Percentiles rank a stretch among this genome's conserved stretches.
Conservation (phyloP, 1,140 invertebrate genomes). For the Papilio aristodemus region DNA sequence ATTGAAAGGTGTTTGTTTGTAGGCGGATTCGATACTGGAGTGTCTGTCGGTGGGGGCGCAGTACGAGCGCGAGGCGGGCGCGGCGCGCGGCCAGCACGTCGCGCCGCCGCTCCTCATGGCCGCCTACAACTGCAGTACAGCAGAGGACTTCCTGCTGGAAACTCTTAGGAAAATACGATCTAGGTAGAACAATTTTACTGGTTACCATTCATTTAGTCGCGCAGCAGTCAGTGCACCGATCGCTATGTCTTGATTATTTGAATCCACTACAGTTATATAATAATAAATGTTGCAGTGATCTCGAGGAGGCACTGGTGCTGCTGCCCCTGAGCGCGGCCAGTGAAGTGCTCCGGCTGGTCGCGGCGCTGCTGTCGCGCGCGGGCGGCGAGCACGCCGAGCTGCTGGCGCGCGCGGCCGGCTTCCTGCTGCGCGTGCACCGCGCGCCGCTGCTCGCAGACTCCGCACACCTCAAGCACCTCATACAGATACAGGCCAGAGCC, state of each 20-base stretch:
- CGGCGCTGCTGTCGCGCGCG: constrained; percentile 83
- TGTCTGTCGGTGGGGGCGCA: constrained; percentile 90
- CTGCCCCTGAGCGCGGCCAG: constrained; percentile 91
- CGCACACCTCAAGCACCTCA: constrained; percentile 85
- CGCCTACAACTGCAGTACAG: constrained; percentile 86
- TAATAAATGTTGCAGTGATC: constrained; percentile 85
- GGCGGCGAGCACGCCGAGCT: constrained; percentile 88
- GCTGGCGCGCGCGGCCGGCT: constrained; percentile 86
- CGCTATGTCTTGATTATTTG: too few species aligned
- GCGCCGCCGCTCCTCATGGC: constrained; percentile 87
- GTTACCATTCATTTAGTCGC: too few species aligned
- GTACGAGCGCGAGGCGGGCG: constrained; percentile 81
- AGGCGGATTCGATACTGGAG: constrained; percentile 95
- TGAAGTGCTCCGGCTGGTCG: constrained; percentile 88
- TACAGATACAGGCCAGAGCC: constrained; percentile 84
- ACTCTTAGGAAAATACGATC: constrained; percentile 88
- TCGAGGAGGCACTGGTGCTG: constrained; percentile 93
- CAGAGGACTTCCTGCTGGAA: constrained; percentile 90
- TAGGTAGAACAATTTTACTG: constrained; percentile 71
- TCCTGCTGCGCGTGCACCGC: constrained; percentile 92
- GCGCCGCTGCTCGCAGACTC: constrained; percentile 88
- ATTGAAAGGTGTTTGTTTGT: not conserved
- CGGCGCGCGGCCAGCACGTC: constrained; percentile 71
- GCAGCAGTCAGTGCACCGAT: too few species aligned
- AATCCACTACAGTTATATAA: not conserved